These are phyloP conservation scores for Nemotelus nigrinus DNA, from an alignment of 2,888 invertebrate species.

Conservation along the genomic window DNA sequence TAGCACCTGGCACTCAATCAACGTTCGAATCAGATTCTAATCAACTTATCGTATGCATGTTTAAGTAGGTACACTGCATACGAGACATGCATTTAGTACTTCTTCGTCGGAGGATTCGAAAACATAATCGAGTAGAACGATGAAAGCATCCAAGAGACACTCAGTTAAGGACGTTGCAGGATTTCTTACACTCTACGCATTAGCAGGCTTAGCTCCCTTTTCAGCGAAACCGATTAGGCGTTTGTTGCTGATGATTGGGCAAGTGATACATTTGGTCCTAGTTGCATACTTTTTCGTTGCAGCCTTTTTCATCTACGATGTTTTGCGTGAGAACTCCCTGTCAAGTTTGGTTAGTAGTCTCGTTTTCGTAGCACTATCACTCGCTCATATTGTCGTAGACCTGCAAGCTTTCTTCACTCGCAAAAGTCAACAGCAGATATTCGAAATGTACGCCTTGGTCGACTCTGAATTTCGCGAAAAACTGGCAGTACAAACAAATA, in stretches of 20 bases:
- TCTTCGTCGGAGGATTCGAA: background rate
- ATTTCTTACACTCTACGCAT: conserved; percentile 23
- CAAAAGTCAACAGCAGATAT: conserved; percentile 47
- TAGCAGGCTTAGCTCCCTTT: conserved; percentile 26
- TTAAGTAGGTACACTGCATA: background rate
- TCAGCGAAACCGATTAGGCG: background rate
- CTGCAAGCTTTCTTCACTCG: conserved; percentile 53
- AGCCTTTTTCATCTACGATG: conserved; percentile 35
- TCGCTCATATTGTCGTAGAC: conserved; percentile 54
- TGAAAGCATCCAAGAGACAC: background rate
- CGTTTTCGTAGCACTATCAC: conserved; percentile 53
- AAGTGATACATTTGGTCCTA: conserved; percentile 14
- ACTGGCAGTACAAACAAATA: conserved; percentile 38
- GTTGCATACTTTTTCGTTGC: conserved; percentile 12
- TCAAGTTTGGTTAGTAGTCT: conserved; percentile 49
- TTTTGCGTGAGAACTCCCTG: conserved; percentile 33
- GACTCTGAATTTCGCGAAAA: conserved; percentile 48
- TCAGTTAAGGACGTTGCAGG: background rate
- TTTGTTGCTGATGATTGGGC: conserved; percentile 13
- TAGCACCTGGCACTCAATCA: background rate
- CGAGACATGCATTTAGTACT: background rate
- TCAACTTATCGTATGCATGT: background rate
- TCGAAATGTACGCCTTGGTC: conserved; percentile 51
- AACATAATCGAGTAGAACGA: background rate
- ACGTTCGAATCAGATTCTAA: background rate